phyloP scores from a whole-genome alignment of 2,888 invertebrate species.

The Andrena minutula region DNA sequence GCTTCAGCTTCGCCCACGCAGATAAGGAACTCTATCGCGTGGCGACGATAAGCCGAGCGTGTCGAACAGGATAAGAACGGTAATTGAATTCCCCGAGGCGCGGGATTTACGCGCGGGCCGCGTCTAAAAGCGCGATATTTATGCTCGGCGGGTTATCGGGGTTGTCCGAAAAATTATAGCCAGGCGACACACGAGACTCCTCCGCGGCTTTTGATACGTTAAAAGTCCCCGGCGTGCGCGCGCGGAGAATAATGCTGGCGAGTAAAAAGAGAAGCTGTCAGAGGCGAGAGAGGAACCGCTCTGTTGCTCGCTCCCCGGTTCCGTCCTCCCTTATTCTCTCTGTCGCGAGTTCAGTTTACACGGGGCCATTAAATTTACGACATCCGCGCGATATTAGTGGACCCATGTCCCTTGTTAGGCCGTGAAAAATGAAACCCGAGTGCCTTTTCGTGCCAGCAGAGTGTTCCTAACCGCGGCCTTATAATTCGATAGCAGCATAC shows the following conservation, averaged over 20 bases:
- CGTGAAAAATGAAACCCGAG: constrained; percentile 46
- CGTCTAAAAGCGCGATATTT: constrained; percentile 15
- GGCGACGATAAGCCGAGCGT: constrained; percentile 27
- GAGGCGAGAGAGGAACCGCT: constrained; percentile 2
- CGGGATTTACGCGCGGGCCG: background rate
- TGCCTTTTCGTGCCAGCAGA: constrained; percentile 6
- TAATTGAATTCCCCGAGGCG: constrained; percentile 30
- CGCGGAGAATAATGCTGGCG: constrained; percentile 38
- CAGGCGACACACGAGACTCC: constrained; percentile 17
- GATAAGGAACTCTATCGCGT: constrained; percentile 22
- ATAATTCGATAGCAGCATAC: background rate
- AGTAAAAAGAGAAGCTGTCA: constrained; percentile 10
- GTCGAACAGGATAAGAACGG: constrained; percentile 30
- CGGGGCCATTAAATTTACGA: constrained; percentile 53
- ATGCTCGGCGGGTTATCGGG: constrained; percentile 31
- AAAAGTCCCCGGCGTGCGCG: constrained; percentile 13
- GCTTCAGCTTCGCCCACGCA: too few relatives aligned
- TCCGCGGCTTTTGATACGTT: constrained; percentile 34
- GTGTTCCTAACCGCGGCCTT: constrained; percentile 1
- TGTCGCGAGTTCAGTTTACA: constrained; percentile 36
- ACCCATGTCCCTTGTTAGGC: constrained; percentile 45
- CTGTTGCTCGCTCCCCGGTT: background rate
- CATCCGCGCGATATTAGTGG: constrained; percentile 43
- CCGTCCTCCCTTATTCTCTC: background rate
- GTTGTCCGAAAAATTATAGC: constrained; percentile 31